These are phyloP conservation scores for Tragopan temminckii DNA, from an alignment of 2,797 vertebrate species.

Conservation along the genomic window DNA sequence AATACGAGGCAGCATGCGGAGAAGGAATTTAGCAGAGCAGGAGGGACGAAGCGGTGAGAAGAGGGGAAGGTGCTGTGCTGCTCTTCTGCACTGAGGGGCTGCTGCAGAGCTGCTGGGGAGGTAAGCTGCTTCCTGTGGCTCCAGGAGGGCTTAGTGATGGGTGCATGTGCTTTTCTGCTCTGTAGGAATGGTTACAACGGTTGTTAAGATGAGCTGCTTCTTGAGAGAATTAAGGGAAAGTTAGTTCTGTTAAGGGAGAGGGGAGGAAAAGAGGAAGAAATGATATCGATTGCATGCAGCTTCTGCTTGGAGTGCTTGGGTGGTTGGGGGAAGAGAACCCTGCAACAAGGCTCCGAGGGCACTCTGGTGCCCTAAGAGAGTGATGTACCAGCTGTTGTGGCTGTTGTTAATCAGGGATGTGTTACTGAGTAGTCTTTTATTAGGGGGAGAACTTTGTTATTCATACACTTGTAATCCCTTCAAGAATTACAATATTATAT, in stretches of 20 bases:
- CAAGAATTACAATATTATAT: not conserved
- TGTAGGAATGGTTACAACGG: not conserved
- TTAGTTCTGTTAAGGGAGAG: not conserved
- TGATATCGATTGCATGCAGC: not conserved
- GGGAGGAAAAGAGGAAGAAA: not conserved
- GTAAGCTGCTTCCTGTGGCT: slow-evolving; percentile 13
- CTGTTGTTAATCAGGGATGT: not conserved
- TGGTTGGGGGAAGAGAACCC: not conserved
- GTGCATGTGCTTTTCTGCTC: not conserved
- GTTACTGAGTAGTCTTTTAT: not conserved
- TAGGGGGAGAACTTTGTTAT: not conserved
- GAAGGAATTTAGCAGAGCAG: slow-evolving; percentile 68
- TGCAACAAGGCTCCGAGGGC: not conserved
- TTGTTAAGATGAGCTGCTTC: not conserved
- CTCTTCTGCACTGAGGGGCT: not conserved
- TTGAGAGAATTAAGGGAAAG: not conserved
- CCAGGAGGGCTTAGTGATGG: not conserved
- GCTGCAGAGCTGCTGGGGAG: not conserved
- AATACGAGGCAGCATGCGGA: slow-evolving; percentile 43
- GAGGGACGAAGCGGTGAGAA: not conserved
- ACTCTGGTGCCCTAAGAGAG: not conserved
- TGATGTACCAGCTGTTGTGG: not conserved
- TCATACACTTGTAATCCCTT: not conserved
- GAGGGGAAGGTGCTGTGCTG: not conserved
- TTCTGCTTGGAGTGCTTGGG: not conserved